phyloP scores from a whole-genome alignment of 1,140 invertebrate genomes.

The Pemphigus obesinymphae region DNA sequence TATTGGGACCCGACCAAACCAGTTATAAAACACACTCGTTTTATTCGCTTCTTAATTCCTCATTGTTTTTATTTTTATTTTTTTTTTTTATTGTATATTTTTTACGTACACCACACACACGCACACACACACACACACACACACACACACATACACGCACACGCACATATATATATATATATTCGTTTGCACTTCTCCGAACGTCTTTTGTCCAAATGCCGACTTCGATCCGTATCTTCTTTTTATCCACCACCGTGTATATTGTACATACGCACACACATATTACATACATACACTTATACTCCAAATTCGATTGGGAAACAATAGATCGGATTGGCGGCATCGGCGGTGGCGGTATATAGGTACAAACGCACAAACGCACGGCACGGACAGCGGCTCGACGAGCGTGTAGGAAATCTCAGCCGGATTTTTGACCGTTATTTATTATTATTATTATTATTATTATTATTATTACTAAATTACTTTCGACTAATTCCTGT shows the following conservation, averaged over 20 bases:
- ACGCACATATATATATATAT: not conserved
- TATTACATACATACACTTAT: not conserved
- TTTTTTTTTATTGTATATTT: slow-evolving; percentile 23
- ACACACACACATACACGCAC: not conserved
- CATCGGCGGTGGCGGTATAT: not conserved
- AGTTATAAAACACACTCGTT: slow-evolving; percentile 25
- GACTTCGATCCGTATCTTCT: slow-evolving; percentile 37
- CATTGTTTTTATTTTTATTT: slow-evolving; percentile 32
- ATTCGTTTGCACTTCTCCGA: slow-evolving; percentile 42
- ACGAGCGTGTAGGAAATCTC: not conserved
- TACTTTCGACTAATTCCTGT: not conserved
- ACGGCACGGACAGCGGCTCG: too few species aligned
- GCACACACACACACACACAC: not conserved
- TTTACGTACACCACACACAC: not conserved
- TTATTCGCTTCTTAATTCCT: slow-evolving; percentile 42
- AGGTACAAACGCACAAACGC: not conserved
- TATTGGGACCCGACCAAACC: slow-evolving; percentile 39
- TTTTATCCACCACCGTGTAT: not conserved
- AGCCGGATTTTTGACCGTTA: not conserved
- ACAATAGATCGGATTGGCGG: slow-evolving; percentile 25
- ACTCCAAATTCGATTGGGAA: slow-evolving; percentile 35
- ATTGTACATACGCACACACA: not conserved
- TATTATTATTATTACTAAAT: too few species aligned
- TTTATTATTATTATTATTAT: not conserved
- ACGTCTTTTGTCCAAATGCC: slow-evolving; percentile 38